Evolutionary conservation across 2,113 vertebrate species (phyloP).

Genomic region (Proteles cristata): DNA sequence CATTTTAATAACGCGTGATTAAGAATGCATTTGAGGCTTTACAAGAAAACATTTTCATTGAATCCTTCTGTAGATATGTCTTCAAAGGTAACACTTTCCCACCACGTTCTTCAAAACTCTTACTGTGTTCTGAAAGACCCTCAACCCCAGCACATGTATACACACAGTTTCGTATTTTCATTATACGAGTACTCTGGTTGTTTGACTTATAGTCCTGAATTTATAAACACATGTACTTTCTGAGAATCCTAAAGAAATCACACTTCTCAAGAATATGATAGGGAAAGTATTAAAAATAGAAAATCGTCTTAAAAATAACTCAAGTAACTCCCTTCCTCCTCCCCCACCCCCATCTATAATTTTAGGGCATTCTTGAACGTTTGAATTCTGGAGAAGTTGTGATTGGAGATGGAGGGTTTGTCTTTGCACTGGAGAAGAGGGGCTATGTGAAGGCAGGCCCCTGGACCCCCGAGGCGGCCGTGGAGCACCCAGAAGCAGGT

Average conservation of each 20-base stretch:
- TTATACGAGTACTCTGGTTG: neutral
- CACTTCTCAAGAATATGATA: neutral
- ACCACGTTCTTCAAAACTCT: neutral
- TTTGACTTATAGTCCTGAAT: neutral
- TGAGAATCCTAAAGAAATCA: constrained; percentile 26
- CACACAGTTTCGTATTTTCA: neutral
- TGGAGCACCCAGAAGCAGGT: constrained; percentile 97
- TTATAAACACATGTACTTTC: neutral
- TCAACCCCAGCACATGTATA: neutral
- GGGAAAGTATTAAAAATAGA: neutral
- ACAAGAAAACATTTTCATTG: neutral
- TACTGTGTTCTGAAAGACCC: neutral
- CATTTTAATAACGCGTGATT: neutral
- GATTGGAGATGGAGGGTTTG: constrained; percentile 97
- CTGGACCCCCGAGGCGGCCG: constrained; percentile 97
- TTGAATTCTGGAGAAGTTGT: constrained; percentile 94
- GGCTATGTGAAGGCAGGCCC: constrained; percentile 98
- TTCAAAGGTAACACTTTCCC: neutral
- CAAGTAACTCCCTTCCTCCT: neutral
- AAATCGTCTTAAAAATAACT: neutral
- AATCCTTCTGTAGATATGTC: neutral
- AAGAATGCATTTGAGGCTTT: constrained; percentile 4
- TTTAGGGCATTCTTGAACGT: constrained; percentile 94
- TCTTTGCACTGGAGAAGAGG: constrained; percentile 97
- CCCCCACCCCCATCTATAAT: neutral